A percentile compares a stretch with the other conserved stretches of the same genome.
These are phyloP conservation scores for Vulpes lagopus DNA, from an alignment of 2,113 vertebrate genomes.

Conservation along the genomic window DNA sequence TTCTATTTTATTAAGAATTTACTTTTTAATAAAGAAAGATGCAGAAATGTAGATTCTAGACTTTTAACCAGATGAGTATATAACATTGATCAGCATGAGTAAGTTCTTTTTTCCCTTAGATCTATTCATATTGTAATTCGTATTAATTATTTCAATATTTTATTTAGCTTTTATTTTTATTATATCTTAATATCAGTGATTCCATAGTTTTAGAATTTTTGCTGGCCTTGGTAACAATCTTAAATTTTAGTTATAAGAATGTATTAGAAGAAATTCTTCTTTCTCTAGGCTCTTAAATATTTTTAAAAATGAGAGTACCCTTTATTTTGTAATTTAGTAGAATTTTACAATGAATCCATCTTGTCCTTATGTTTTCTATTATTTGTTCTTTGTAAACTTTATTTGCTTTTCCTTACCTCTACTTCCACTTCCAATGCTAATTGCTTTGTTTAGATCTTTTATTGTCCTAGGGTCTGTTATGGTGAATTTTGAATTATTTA, in stretches of 20 bases:
- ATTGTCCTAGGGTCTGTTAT: background rate
- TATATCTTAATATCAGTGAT: background rate
- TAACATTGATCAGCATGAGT: background rate
- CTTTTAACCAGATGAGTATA: background rate
- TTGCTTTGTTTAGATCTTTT: background rate
- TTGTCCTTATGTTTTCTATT: background rate
- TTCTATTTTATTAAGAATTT: background rate
- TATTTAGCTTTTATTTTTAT: background rate
- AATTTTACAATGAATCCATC: background rate
- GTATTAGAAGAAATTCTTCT: background rate
- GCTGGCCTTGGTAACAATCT: background rate
- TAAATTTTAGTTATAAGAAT: background rate
- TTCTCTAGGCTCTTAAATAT: background rate
- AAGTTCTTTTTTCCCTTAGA: background rate
- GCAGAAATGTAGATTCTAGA: background rate
- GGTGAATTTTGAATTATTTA: background rate
- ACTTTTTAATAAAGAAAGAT: background rate
- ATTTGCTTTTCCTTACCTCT: background rate
- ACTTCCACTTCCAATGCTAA: background rate
- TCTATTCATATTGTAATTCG: background rate
- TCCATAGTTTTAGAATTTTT: background rate
- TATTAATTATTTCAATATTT: constrained; percentile 26
- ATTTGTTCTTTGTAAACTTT: constrained; percentile 2
- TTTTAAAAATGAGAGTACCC: background rate
- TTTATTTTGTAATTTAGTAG: constrained; percentile 22